Evolutionary conservation across 2,797 vertebrate species (phyloP).

Genomic region (Tiaroga cobitis): DNA sequence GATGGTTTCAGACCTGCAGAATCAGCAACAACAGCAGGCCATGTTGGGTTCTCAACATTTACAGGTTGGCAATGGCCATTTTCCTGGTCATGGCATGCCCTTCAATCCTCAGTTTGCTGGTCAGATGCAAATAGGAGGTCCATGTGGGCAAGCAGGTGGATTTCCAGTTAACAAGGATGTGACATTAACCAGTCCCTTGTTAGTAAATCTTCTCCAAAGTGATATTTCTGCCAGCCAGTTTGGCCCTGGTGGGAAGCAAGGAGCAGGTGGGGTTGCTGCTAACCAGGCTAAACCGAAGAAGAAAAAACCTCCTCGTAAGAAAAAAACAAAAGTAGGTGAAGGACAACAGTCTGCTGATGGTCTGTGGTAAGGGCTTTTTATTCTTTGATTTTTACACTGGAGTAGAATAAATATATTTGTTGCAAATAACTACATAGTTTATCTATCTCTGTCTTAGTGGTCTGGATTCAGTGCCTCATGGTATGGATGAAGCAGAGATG

Average conservation of each 20-base stretch:
- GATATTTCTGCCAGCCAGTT: constrained; percentile 98
- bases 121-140: constrained; percentile 84
- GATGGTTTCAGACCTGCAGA: constrained; percentile 93
- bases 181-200: constrained; percentile 92
- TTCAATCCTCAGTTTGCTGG: constrained; percentile 87
- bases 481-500: constrained; percentile 89
- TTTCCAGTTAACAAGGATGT: constrained; percentile 97
- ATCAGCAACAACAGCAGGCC: constrained; percentile 84
- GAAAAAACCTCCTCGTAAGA: constrained; percentile 97
- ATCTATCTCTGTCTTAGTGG: constrained; percentile 62
- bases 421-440: neutral
- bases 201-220: constrained; percentile 97
- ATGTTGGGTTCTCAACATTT: constrained; percentile 90
- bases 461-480: constrained; percentile 82
- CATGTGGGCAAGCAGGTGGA: constrained; percentile 87
- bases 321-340: constrained; percentile 88
- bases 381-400: neutral
- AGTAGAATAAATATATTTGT: neutral
- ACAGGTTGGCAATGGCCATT: constrained; percentile 94
- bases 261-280: constrained; percentile 74
- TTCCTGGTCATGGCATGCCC: constrained; percentile 90
- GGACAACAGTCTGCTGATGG: constrained; percentile 83
- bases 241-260: constrained; percentile 95
- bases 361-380: constrained; percentile 81
- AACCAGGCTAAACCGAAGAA: constrained; percentile 94